Evolutionary conservation across 2,888 invertebrate species (phyloP), one percentile per base, ranked within the genome.

Genomic region (Yponomeuta cagnagella): DNA sequence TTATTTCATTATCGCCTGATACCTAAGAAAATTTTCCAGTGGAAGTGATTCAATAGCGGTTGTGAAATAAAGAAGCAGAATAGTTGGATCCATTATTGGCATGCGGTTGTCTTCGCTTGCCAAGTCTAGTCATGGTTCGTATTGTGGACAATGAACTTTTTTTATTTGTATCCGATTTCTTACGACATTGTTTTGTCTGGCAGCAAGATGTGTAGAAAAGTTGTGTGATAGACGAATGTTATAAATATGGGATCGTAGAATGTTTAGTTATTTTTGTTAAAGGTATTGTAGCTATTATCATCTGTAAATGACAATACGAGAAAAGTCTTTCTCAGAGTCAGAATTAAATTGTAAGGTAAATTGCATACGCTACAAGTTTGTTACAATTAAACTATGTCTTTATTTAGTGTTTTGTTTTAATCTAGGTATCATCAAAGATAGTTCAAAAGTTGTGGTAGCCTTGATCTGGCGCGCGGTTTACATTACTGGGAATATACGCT

Each of bases 111-210:
- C 69, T 74, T 75, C 52, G 52, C 76, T 80, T 84, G 85, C 84
- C 82, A 84, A 84, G 76, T 75, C 75, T 76, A 72, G 72, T 79
- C 80, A 80, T 79, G 80, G 77, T 75, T 77, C 72, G 76, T 76
- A 73, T 77, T 75, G 74, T 76, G 76, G 76, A 75, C 77, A 77
- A 76, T 77, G 77, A 78, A 77, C 73, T 77, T 73, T 78, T 74
- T 78, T 75, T 77, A 58, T 58, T 58, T 58, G 52, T 58, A 58
- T 58, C 52, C 6, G 65, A 65, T 31, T 65, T 12, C 65, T 65
- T 77, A 68, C 37, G 68, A 68, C 43, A 68, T 65, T 69, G 70
- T 71, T 73, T 71, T 71, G 73, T 70, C 66, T 72, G 72, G 64
- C 64, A 43, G 12, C 23, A 12, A 37, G n/a, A 48, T 52, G 72